Evolutionary conservation across 2,797 vertebrate genomes (phyloP), one percentile per base, ranked within the genome.

Genomic region (Myotis myotis): DNA sequence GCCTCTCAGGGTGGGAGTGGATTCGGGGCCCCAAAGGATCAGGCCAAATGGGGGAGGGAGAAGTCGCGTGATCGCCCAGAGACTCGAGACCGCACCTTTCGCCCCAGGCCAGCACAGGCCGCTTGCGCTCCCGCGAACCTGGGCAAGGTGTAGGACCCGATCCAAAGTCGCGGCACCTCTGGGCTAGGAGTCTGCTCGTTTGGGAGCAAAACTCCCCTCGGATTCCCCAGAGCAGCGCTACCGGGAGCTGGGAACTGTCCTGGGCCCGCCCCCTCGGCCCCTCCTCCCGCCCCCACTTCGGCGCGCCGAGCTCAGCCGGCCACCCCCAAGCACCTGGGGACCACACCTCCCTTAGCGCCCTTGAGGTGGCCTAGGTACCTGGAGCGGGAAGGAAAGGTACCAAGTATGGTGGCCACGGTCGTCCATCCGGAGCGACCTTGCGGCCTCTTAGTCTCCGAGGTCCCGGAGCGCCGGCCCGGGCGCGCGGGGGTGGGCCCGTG

Each of bases 251-350:
- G 81, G 62, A 96, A 80, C 57, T 44, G 81, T 41, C 68, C 76
- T 66, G 70, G 83, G 47, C 64, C 96, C 91, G 75, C 97, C 97
- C 95, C 94, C 82, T 93, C 51, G 25, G 79, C 85, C 70, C 93
- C 95, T 94, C 94, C 90, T 94, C 93, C 94, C 51, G 75, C 66
- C 49, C 47, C 89, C 49, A 30, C 47, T 51, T 3, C 15, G 1
- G 9, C 4, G 12, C 23, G 0, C 1, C 0, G 38, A n/a, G 16
- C 72, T 60, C 72, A 5, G 28, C 38, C 1, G 3, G 16, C 57
- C 62, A 41, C 51, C 38, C 33, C 41, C n/a, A 28, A n/a, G 25
- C 25, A 62, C 91, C n/a, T 3, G 23, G 28, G 64, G 80, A 36
- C 53, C 55, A 20, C 25, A 16, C 49, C 70, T 70, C 51, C 57